These are phyloP conservation scores for Nannoperca australis DNA, from an alignment of 2,797 vertebrate species.

Conservation along the genomic window DNA sequence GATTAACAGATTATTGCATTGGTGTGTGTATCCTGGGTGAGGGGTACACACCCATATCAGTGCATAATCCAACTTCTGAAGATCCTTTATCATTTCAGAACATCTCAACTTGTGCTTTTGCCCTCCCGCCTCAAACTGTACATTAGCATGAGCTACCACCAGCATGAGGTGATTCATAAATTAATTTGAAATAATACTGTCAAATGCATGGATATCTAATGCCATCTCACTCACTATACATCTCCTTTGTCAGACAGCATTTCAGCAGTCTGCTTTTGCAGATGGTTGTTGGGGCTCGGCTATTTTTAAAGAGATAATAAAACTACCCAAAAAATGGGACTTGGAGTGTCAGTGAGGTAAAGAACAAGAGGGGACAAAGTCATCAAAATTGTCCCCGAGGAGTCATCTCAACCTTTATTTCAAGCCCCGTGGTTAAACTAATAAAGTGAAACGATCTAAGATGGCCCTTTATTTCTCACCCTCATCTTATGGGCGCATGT, in stretches of 20 bases:
- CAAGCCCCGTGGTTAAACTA: constrained; percentile 64
- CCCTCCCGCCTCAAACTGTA: constrained; percentile 14
- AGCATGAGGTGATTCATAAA: neutral
- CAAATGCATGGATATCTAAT: neutral
- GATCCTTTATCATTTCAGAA: constrained; percentile 31
- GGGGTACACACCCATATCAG: constrained; percentile 24
- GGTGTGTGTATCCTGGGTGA: constrained; percentile 35
- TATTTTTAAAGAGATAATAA: constrained; percentile 64
- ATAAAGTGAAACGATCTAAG: constrained; percentile 63
- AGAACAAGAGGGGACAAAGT: constrained; percentile 64
- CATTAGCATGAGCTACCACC: constrained; percentile 7
- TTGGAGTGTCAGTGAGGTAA: constrained; percentile 49
- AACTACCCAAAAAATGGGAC: constrained; percentile 28
- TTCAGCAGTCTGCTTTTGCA: constrained; percentile 20
- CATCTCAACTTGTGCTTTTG: constrained; percentile 10
- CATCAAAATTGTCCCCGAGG: constrained; percentile 69
- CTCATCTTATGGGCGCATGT: constrained; percentile 44
- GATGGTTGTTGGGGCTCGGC: constrained; percentile 13
- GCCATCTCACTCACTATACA: constrained; percentile 3
- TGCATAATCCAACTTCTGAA: constrained; percentile 42
- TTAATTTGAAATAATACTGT: neutral
- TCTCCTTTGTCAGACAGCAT: constrained; percentile 10
- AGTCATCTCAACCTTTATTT: constrained; percentile 65
- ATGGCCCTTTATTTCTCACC: constrained; percentile 49
- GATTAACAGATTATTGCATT: constrained; percentile 69